Evolutionary conservation across 2,888 invertebrate species (phyloP).

Genomic region (Cantharis flavilabris): DNA sequence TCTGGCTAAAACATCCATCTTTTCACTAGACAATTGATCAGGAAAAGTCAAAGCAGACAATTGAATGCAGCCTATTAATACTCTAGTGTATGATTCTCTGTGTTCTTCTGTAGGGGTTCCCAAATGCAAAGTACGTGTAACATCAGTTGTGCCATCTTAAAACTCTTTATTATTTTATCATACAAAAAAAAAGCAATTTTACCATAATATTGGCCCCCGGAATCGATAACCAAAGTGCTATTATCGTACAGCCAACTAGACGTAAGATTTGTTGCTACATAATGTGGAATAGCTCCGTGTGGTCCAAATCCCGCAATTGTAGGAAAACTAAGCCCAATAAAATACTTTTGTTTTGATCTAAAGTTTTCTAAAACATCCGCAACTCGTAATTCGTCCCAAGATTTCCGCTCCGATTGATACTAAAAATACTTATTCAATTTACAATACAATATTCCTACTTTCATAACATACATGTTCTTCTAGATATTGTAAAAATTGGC

Average conservation of each 20-base stretch:
- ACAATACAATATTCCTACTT: no score
- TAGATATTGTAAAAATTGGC: slow-evolving; percentile 79
- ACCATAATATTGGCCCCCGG: slow-evolving; percentile 93
- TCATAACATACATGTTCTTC: slow-evolving; percentile 63
- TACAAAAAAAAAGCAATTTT: not conserved
- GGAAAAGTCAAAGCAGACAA: slow-evolving; percentile 77
- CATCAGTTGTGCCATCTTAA: slow-evolving; percentile 88
- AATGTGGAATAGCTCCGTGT: slow-evolving; percentile 88
- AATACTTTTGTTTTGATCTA: slow-evolving; percentile 71
- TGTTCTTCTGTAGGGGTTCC: slow-evolving; percentile 76
- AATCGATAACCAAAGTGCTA: slow-evolving; percentile 86
- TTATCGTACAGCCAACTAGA: slow-evolving; percentile 70
- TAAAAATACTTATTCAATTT: slow-evolving; percentile 29
- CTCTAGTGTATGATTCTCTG: slow-evolving; percentile 82
- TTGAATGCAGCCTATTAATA: slow-evolving; percentile 75
- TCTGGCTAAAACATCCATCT: slow-evolving; percentile 79
- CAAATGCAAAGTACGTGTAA: slow-evolving; percentile 87
- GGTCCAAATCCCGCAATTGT: slow-evolving; percentile 88
- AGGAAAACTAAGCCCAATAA: slow-evolving; percentile 77
- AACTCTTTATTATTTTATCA: slow-evolving; percentile 26
- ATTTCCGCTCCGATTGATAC: slow-evolving; percentile 42
- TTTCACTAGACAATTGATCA: slow-evolving; percentile 67
- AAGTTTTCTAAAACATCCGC: slow-evolving; percentile 72
- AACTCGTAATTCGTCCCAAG: slow-evolving; percentile 70
- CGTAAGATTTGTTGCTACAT: slow-evolving; percentile 71